Base-by-base conservation (phyloP, 2,797 vertebrate genomes). In the Poecilia gillii region DNA sequence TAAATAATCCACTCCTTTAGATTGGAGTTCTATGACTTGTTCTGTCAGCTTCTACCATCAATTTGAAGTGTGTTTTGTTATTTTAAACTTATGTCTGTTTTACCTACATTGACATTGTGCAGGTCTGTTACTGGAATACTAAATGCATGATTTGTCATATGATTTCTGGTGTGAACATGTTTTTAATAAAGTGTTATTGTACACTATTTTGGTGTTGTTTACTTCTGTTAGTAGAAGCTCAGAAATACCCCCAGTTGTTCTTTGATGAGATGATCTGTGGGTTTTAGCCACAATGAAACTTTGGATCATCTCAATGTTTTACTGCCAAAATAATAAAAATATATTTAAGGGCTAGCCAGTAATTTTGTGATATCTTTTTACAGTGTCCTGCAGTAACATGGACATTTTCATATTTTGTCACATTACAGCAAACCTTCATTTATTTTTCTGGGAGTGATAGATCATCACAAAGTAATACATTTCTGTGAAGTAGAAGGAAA, bases 161-260 rank as follows among this genome's bases (percentile, higher is more conserved):
- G 45, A 72, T 47, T 72, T n/a, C 23, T 46, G 45, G 13, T 73
- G 46, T 73, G 46, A 51, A 51, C 18, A 51, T 73, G 28, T 53
- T 73, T 51, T 53, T 51, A 73, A 51, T 73, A 73, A 73, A 73
- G 72, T 73, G 47, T 73, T 47, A 45, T 31, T 43, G 23, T n/a
- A 70, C 66, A 43, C 66, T 43, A 13, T 43, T 8, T 43, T 25
- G 39, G 9, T 43, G 39, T 43, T n/a, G 39, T 39, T 20, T 20
- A 39, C 16, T 39, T 66, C 18, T 39, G 18, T 66, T 36, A 9
- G 33, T 9, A 66, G 20, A 59, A 55, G 49, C 6, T 20, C 49
- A 3, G 23, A 23, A 23, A 51, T 51, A 8, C 20, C 7, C 2
- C 7, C 3, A 51, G 6, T 23, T 51, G 20, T 51, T 23, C 49